Evolutionary conservation across 1,140 invertebrate species (phyloP), one percentile per base, ranked within the genome.

Genomic region (Sarcophaga bullata): DNA sequence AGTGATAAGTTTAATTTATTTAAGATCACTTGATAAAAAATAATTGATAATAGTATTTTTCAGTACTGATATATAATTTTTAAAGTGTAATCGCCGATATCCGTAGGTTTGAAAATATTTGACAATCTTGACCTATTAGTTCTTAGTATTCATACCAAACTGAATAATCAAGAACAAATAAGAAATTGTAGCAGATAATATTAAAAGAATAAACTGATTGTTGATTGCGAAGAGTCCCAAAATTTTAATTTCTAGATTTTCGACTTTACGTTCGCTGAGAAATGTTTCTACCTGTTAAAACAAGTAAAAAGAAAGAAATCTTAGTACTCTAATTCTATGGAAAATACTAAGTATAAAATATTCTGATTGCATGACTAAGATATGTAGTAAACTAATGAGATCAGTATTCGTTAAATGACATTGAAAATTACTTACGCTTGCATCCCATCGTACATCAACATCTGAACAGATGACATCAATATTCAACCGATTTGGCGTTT

Each of bases 151-250:
- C 13, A 87, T 82, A n/a, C 86, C 86, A 75, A 89, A 89, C 76
- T 89, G 87, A 50, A 89, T 84, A 48, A 89, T 10, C 75, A 89
- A 85, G 10, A 89, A 89, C 0, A 89, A 82, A 84, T 89, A 89
- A 6, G 86, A 84, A 19, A 89, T 85, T 52, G 87, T 87, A 7
- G 86, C 87, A 0, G 87, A 89, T 10, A 89, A 73, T 62, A 89
- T 87, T 7, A 86, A 72, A 1, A 88, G 82, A 17, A 89, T 89
- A 1, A 89, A 86, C 48, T 84, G 81, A 68, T 89, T 89, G 62
- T 88, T 87, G 4, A 89, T 82, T 49, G 86, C 73, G 37, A 89
- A 85, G 7, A 89, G 85, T 6, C 86, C 87, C 81, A 89, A 37
- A 0, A 89, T 84, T 82, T 86, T 89, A 48, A 89, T 86, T 81